Evolutionary conservation across 1,140 invertebrate genomes (phyloP), one percentile per base, ranked within the genome.

Genomic region (Bathynomus jamesi): DNA sequence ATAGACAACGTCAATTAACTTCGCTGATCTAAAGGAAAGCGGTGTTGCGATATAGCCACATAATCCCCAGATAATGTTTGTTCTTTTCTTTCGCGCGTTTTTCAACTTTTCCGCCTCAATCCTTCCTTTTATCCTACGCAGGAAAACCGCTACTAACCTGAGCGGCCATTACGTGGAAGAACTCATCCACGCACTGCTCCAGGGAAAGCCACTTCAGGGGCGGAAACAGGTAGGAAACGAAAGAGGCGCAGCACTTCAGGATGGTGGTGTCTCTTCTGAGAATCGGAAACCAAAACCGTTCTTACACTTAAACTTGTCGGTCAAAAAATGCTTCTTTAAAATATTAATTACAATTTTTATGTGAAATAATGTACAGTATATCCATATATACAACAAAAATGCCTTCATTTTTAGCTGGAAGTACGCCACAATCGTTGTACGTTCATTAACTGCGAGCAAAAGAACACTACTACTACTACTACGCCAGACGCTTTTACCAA

Each of bases 131-230:
- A 3, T 61, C n/a, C 11, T 61, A 7, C 11, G 0, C 21, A 7
- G 60, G 7, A 24, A 4, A 61, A 13, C 27, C 60, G 21, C 21
- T 25, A 73, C 66, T 78, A 76, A 85, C 84, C 82, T 86, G 85
- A 69, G 80, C 79, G 67, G 80, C 70, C 81, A 86, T 84, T 17
- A 83, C 79, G 4, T 80, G 68, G n/a, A 81, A 78, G 78, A 86
- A 86, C 75, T 86, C 83, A 28, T 82, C 76, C 4, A 85, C 79
- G 77, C 84, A 85, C 46, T 85, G 82, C n/a, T 74, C 76, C 8
- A 85, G 78, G 77, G 82, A 84, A 17, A 86, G 80, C 82, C 84
- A 86, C 25, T 79, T 73, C 24, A 85, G 72, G 25, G 78, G 73
- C 7, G 84, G 83, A n/a, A 83, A 65, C 0, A 84, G 25, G n/a